Percentiles rank a stretch among this genome's conserved stretches.
Evolutionary conservation across 2,113 vertebrate species (phyloP).

Genomic region (Leucosticte australis): DNA sequence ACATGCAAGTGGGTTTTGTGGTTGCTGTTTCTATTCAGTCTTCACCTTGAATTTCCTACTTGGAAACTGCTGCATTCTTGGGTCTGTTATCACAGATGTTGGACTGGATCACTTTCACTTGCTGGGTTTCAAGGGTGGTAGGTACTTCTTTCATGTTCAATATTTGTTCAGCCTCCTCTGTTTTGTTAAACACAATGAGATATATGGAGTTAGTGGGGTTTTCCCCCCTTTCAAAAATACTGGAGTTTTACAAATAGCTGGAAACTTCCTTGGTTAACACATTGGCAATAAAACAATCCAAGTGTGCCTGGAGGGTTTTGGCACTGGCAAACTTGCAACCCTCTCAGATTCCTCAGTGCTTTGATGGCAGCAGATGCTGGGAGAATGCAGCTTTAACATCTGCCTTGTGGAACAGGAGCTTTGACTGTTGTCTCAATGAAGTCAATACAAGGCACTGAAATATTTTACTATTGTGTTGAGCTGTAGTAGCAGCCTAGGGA

Average conservation of each 20-base stretch:
- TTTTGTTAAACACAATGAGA: conserved; percentile 29
- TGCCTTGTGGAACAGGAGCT: background rate
- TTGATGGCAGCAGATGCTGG: background rate
- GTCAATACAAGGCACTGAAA: background rate
- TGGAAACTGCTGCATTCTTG: background rate
- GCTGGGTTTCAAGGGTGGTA: background rate
- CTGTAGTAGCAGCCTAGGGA: background rate
- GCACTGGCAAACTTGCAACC: background rate
- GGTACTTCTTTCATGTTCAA: conserved; percentile 22
- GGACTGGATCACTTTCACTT: conserved; percentile 48
- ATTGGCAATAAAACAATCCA: background rate
- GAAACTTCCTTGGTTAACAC: background rate
- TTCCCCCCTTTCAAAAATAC: background rate
- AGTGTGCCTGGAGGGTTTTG: background rate
- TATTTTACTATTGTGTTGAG: background rate
- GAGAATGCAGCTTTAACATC: background rate
- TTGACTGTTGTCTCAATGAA: background rate
- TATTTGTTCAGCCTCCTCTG: conserved; percentile 60
- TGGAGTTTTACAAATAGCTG: background rate
- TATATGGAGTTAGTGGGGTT: background rate
- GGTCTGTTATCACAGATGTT: conserved; percentile 69
- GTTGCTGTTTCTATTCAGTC: background rate
- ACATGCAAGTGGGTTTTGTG: background rate
- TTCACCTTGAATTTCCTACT: background rate
- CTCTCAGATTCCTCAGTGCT: background rate